A percentile compares a stretch with the other conserved stretches of the same genome.
Evolutionary conservation across 2,888 invertebrate species (phyloP).

Genomic region (Mythimna albipuncta): DNA sequence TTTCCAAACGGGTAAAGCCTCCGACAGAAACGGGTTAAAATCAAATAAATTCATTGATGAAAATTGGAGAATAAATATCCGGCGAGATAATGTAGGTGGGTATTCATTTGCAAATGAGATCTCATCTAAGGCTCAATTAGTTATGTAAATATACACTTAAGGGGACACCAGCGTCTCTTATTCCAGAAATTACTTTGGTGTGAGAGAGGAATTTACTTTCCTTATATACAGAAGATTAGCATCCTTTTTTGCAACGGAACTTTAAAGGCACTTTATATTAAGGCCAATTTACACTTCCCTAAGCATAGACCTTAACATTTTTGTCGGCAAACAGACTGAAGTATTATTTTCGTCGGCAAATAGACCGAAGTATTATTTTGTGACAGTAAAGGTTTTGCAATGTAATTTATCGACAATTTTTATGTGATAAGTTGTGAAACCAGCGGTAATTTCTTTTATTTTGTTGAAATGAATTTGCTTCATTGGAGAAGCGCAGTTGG

Average conservation of each 20-base stretch:
- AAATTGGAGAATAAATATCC: constrained; percentile 4
- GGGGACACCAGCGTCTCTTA: constrained; percentile 4
- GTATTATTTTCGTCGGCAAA: not conserved
- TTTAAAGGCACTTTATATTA: not conserved
- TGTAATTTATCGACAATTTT: not conserved
- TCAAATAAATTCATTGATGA: not conserved
- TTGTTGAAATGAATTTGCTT: not conserved
- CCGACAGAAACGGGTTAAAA: not conserved
- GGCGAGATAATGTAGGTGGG: not conserved
- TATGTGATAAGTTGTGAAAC: not conserved
- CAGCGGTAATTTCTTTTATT: not conserved
- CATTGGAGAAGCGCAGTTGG: not conserved
- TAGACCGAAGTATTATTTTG: not conserved
- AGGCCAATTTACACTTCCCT: not conserved
- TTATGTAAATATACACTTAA: constrained; percentile 31
- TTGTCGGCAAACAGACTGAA: not conserved
- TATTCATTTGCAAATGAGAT: constrained; percentile 33
- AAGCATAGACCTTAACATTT: not conserved
- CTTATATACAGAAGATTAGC: not conserved
- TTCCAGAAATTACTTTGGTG: constrained; percentile 15
- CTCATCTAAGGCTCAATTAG: constrained; percentile 28
- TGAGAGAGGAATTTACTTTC: not conserved
- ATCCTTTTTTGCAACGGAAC: not conserved
- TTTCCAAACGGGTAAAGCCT: not conserved
- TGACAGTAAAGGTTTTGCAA: not conserved